Evolutionary conservation across 2,888 invertebrate genomes (phyloP).

Genomic region (Ecdyonurus torrentis): DNA sequence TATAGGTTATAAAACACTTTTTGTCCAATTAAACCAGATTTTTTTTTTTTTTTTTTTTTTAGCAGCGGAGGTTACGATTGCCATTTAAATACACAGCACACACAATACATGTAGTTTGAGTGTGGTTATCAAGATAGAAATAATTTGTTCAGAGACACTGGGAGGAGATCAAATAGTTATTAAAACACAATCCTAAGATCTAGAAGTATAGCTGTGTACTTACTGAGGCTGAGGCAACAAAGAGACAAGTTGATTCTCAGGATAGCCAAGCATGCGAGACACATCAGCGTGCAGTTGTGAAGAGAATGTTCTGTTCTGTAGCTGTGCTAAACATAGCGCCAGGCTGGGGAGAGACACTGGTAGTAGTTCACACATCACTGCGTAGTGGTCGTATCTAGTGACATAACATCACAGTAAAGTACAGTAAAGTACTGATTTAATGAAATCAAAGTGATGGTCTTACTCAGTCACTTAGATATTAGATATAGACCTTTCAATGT

Average conservation of each 20-base stretch:
- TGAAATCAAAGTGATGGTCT: neutral
- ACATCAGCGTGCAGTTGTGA: constrained; percentile 28
- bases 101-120: no score
- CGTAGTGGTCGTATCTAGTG: constrained; percentile 61
- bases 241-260: constrained; percentile 23
- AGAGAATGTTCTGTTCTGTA: constrained; percentile 31
- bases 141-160: neutral
- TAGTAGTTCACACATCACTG: constrained; percentile 48
- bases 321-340: constrained; percentile 39
- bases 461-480: no score
- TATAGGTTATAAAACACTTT: no score
- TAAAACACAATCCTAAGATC: no score
- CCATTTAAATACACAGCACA: no score
- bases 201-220: no score
- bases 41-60: neutral
- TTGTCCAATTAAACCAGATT: neutral
- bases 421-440: no score
- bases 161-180: neutral
- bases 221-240: constrained; percentile 18
- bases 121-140: neutral
- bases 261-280: constrained; percentile 21
- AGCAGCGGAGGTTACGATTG: no score
- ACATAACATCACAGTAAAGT: no score
- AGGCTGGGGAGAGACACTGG: constrained; percentile 45
- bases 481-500: no score